Base-by-base conservation (phyloP, 2,888 invertebrate genomes). In the Yponomeuta malinellus region DNA sequence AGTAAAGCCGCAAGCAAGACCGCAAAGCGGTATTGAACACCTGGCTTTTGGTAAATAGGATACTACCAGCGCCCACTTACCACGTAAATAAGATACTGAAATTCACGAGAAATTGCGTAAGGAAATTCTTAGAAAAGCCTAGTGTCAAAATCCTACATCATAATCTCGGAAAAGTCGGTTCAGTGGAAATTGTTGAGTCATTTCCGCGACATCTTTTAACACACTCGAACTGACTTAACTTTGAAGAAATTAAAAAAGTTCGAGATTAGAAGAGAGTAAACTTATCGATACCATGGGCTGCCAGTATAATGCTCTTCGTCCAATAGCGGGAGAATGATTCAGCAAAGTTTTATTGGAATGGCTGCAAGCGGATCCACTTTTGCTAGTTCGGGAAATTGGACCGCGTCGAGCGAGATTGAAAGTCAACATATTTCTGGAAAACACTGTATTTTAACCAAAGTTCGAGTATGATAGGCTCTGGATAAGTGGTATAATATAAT, bases 301-400 rank as follows among this genome's bases (percentile, higher is more conserved):
- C 52, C 52, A 59, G 15, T 59, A 15, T 9, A 59, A 59, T 59
- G 15, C 52, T 43, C 43, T 15, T 59, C 52, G 12, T 15, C 43
- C 52, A 59, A 15, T 15, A 59, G 3, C 52, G 15, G 15, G 52
- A 15, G 15, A 59, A 12, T 12, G 52, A 59, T 59, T 59, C 52
- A 59, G 52, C 12, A 59, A 59, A 59, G 52, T 59, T 59, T 59
- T 15, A 59, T 59, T 59, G 15, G 52, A 59, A 12, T 12, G 52
- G 52, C 52, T 52, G 52, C 52, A 12, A 59, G 52, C 52, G 52
- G 52, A 59, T 59, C 52, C 52, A 12, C 52, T 43, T 59, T 59
- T 59, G 52, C 15, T 59, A 59, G 52, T 59, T 59, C 52, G 52
- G 52, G 52, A 59, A 59, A 59, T 59, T 59, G 52, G 52, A 59